Evolutionary conservation across 2,113 vertebrate species (phyloP), one percentile per base, ranked within the genome.

Genomic region (Equus przewalskii): DNA sequence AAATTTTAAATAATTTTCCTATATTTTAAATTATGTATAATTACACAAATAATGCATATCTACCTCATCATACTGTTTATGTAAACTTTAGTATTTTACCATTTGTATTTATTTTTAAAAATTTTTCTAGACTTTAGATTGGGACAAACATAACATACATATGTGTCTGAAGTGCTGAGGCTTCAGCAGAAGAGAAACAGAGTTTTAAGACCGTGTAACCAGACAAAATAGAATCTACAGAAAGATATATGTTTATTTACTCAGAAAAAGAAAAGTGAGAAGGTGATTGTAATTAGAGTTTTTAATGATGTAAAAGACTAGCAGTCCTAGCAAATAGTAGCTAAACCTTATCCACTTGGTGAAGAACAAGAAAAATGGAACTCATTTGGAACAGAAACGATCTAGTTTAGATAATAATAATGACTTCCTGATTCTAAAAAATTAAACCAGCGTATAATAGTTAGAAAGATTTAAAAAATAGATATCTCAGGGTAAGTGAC

Each of bases 1-100:
- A 96, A 60, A 72, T 9, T 56, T 54, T 81, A 81, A 97, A 73
- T 96, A 18, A 51, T 75, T 97, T 96, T 87, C 26, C 67, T 46
- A 83, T 24, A 62, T 64, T 89, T 93, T 58, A 88, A 82, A 58
- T 67, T 85, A 22, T 58, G 54, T 18, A 30, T 84, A 85, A 60
- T 79, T 36, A 81, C 2, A 22, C 6, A 83, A 90, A 89, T 58
- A 78, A 81, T 58, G 28, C 5, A 60, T 21, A 51, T 1, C 12
- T 76, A 24, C 75, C 36, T 72, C 56, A 96, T 30, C 24, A 11
- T 51, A 26, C 21, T n/a, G 1, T 76, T 93, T 73, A 73, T 58
- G 6, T 72, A 4, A 88, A 36, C 8, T 67, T 91, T 58, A 75
- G 19, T 83, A 44, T 93, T 91, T 89, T 58, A 65, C 6, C 19